Base-by-base conservation (phyloP, 2,888 invertebrate genomes). In the Agrilus biguttatus region DNA sequence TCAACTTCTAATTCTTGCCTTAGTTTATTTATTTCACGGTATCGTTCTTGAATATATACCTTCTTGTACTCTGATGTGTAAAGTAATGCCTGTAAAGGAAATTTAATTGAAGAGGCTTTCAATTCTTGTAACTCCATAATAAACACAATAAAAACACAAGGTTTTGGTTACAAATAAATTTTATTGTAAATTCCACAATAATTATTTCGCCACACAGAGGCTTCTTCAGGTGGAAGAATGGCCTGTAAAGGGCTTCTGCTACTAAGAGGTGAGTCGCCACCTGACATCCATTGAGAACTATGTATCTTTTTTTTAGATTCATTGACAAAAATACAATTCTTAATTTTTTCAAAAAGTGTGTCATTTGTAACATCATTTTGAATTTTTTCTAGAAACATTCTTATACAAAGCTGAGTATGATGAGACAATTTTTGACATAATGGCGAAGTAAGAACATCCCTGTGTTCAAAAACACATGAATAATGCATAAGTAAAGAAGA, bases 1-100 rank as follows among this genome's bases (percentile, higher is more conserved):
- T 78, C 75, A 0, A 74, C 69, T 49, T 80, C 78, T 6, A 81
- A 58, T 17, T 75, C 74, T 0, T 72, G 70, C 48, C 69, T 70
- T 36, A 81, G 54, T 4, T 69, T 64, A 14, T 72, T 64, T 10
- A 80, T 69, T 52, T 70, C 66, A 5, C 60, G 58, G 46, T 63
- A 60, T 46, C 56, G 60, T 43, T 62, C 61, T 23, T 61, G 58
- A 1, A 55, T 44, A 23, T 51, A 51, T 32, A 49, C 34, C 17
- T 43, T 45, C 4, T 34, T 14, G 6, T 36, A 43, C 8, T 12
- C 28, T 7, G 65, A 62, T 5, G 62, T 65, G 44, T 54, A 55
- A 19, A 66, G 51, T 33, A 62, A 52, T 28, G 58, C 60, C 32
- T 58, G 54, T 40, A n/a, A n/a, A n/a, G n/a, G n/a, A n/a, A n/a